Evolutionary conservation across 1,140 invertebrate genomes (phyloP).

Genomic region (Drosophila grimshawi): DNA sequence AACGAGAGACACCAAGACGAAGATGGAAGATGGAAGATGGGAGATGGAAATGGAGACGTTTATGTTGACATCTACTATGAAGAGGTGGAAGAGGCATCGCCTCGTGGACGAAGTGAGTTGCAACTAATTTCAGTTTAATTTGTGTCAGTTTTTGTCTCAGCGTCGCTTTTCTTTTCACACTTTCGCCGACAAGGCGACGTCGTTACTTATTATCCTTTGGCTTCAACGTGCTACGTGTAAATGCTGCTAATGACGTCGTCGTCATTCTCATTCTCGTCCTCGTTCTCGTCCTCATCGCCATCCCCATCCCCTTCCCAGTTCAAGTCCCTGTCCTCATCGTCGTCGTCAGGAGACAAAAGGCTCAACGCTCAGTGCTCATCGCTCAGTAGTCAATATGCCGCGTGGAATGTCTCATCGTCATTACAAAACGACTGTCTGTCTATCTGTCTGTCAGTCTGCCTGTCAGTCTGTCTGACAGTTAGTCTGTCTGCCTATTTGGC

Average conservation of each 20-base stretch:
- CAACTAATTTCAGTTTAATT: slow-evolving; percentile 83
- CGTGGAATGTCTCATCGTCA: background rate
- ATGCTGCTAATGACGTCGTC: slow-evolving; percentile 81
- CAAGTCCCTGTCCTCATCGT: slow-evolving; percentile 17
- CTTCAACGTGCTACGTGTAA: slow-evolving; percentile 68
- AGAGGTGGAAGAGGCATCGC: slow-evolving; percentile 3
- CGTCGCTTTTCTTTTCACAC: slow-evolving; percentile 66
- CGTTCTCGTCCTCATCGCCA: no score
- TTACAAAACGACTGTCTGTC: background rate
- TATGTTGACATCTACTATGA: background rate
- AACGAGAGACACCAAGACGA: background rate
- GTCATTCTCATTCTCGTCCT: background rate
- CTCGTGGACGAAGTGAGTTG: slow-evolving; percentile 60
- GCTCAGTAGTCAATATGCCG: background rate
- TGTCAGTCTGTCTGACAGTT: background rate
- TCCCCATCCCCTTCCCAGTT: no score
- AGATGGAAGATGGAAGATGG: background rate
- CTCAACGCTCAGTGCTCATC: slow-evolving; percentile 22
- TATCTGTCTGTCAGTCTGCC: background rate
- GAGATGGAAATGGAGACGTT: background rate
- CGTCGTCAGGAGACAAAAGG: slow-evolving; percentile 66
- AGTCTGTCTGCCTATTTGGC: background rate
- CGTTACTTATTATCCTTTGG: slow-evolving; percentile 75
- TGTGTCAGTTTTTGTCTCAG: slow-evolving; percentile 69
- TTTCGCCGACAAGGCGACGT: slow-evolving; percentile 28